These are phyloP conservation scores for Oscheius sp. DNA, from an alignment of 2,888 invertebrate genomes.

Conservation along the genomic window DNA sequence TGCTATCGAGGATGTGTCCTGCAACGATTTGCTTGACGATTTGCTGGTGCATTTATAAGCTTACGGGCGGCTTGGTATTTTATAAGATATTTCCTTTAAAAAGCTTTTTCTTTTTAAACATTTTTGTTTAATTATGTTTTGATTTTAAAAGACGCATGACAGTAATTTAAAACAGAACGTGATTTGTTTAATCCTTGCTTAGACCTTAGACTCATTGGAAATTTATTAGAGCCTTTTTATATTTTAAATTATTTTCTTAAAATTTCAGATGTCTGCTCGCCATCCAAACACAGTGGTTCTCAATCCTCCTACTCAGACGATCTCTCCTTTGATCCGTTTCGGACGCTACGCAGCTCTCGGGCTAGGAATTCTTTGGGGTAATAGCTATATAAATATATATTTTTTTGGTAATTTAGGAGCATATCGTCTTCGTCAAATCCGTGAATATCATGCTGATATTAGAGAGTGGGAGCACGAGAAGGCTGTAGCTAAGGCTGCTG, in stretches of 20 bases:
- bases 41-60: no score
- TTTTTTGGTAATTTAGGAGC: constrained; percentile 38
- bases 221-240: no score
- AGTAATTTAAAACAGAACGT: no score
- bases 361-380: constrained; percentile 65
- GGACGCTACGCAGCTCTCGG: constrained; percentile 66
- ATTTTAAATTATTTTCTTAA: constrained; percentile 3
- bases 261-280: constrained; percentile 55
- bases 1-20: no score
- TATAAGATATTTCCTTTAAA: no score
- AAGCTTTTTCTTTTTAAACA: not conserved
- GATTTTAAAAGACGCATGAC: no score
- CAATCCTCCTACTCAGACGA: constrained; percentile 65
- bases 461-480: constrained; percentile 69
- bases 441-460: constrained; percentile 68
- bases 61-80: no score
- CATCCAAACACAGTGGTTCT: constrained; percentile 66
- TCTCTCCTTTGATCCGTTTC: constrained; percentile 68
- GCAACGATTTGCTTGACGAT: no score
- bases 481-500: constrained; percentile 64
- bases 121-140: not conserved
- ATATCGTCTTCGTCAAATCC: constrained; percentile 61
- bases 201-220: not conserved
- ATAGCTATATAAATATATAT: not conserved
- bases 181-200: no score